phyloP scores from a whole-genome alignment of 2,797 vertebrate species.

The Micrastur ruficollis region DNA sequence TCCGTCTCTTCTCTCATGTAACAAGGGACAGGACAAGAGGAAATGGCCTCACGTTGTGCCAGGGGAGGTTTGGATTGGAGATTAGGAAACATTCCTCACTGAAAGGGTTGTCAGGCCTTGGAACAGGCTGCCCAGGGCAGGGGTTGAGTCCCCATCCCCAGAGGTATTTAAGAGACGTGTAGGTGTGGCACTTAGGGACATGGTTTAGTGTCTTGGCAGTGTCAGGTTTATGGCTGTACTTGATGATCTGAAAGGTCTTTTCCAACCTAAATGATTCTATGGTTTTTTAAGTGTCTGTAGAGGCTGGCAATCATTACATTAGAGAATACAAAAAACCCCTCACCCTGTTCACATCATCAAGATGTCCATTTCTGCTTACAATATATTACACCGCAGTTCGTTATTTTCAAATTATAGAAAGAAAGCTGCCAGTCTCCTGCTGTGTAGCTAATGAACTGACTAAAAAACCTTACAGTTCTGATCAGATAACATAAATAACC shows the following conservation, averaged over 20 bases:
- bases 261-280: not conserved
- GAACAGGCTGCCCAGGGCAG: not conserved
- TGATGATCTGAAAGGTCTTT: not conserved
- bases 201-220: not conserved
- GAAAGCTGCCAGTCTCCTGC: not conserved
- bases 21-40: not conserved
- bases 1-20: not conserved
- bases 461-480: not conserved
- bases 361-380: not conserved
- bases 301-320: not conserved
- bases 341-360: not conserved
- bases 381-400: not conserved
- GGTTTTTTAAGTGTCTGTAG: not conserved
- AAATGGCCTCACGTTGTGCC: not conserved
- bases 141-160: not conserved
- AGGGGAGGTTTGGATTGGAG: not conserved
- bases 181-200: not conserved
- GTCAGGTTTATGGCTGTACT: no score
- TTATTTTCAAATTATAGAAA: slow-evolving; percentile 38
- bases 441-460: not conserved
- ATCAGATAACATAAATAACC: not conserved
- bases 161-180: not conserved
- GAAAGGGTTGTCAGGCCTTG: not conserved
- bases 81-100: not conserved
- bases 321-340: not conserved